These are phyloP conservation scores for Perccottus glenii DNA, from an alignment of 2,113 vertebrate species.

Conservation along the genomic window DNA sequence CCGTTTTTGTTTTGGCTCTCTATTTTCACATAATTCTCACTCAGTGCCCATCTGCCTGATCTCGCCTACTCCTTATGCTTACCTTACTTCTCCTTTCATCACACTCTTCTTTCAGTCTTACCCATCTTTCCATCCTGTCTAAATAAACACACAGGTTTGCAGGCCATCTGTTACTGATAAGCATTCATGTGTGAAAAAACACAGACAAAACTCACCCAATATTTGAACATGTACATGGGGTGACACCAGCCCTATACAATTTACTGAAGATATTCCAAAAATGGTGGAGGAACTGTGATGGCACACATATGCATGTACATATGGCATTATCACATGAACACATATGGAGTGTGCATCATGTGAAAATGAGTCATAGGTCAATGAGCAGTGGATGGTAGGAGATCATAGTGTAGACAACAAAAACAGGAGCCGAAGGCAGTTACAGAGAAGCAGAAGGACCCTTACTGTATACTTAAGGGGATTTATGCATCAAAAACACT, in stretches of 20 bases:
- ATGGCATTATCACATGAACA: not conserved
- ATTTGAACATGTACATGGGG: not conserved
- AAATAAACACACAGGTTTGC: slow-evolving; percentile 71
- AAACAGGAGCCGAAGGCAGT: slow-evolving; percentile 11
- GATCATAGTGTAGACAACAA: slow-evolving; percentile 35
- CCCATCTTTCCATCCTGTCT: slow-evolving; percentile 53
- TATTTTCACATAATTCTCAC: not conserved
- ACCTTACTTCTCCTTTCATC: slow-evolving; percentile 32
- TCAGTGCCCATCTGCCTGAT: slow-evolving; percentile 53
- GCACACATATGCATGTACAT: not conserved
- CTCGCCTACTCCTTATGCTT: slow-evolving; percentile 39
- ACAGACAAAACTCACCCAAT: slow-evolving; percentile 9
- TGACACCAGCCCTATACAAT: not conserved
- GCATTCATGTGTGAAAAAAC: slow-evolving; percentile 52
- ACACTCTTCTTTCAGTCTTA: slow-evolving; percentile 26
- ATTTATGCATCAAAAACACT: slow-evolving; percentile 18
- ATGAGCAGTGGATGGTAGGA: slow-evolving; percentile 34
- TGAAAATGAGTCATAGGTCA: slow-evolving; percentile 58
- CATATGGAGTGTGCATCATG: slow-evolving; percentile 8
- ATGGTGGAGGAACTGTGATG: not conserved
- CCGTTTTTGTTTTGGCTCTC: not conserved
- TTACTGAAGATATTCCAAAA: not conserved
- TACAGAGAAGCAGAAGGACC: slow-evolving; percentile 10
- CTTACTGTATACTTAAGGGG: slow-evolving; percentile 16
- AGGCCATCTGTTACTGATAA: slow-evolving; percentile 72